These are phyloP conservation scores for Gastrophryne carolinensis DNA, from an alignment of 2,797 vertebrate species.

Conservation along the genomic window DNA sequence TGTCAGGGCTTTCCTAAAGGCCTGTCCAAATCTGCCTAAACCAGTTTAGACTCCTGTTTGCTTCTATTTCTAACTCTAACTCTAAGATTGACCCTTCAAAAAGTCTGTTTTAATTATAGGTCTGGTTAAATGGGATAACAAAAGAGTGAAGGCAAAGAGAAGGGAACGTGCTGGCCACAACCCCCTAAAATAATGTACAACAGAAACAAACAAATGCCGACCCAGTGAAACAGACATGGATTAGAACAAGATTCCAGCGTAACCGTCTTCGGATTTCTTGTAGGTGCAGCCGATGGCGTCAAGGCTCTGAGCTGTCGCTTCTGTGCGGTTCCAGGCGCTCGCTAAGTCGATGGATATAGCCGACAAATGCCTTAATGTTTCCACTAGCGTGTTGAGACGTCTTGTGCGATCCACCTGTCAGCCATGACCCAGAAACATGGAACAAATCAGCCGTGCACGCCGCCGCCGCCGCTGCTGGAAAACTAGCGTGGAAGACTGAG, in stretches of 20 bases:
- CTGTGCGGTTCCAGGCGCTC: background rate
- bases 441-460: conserved; percentile 67
- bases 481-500: conserved; percentile 65
- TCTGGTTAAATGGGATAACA: too few relatives aligned
- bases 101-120: too few relatives aligned
- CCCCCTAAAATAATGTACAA: too few relatives aligned
- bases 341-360: conserved; percentile 33
- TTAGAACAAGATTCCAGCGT: background rate
- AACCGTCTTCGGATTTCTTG: background rate
- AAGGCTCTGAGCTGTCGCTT: background rate
- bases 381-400: conserved; percentile 16
- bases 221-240: background rate
- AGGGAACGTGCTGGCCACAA: too few relatives aligned
- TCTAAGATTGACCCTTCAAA: too few relatives aligned
- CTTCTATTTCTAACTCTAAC: too few relatives aligned
- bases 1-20: too few relatives aligned
- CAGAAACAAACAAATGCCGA: too few relatives aligned
- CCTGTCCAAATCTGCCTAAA: too few relatives aligned
- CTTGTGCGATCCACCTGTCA: conserved; percentile 45
- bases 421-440: conserved; percentile 62
- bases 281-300: background rate
- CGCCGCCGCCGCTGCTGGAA: conserved; percentile 63
- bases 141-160: too few relatives aligned
- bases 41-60: too few relatives aligned
- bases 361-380: conserved; percentile 26